Base-by-base conservation (phyloP, 2,113 vertebrate species). In the Nipponia nippon region DNA sequence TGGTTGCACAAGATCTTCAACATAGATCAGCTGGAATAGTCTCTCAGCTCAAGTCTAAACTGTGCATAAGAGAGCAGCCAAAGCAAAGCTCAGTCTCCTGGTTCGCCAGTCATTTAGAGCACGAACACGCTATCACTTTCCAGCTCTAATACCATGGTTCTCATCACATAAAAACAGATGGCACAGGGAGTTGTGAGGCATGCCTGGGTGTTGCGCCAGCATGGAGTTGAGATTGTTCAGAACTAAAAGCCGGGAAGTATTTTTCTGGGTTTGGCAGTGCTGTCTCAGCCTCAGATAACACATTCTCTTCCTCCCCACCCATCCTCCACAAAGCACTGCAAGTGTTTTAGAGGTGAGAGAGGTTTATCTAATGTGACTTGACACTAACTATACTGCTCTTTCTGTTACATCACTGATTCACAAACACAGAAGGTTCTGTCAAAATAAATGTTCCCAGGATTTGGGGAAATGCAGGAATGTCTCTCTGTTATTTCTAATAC, bases 191-290 rank as follows among this genome's bases (percentile, higher is more conserved):
- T 34, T 3, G 6, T 63, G 70, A 88, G 62, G 58, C 75, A 72
- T 49, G 52, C 52, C 70, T 59, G 73, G 22, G 13, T 85, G 20
- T n/a, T 63, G 29, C 30, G 56, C 26, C 78, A 85, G 50, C 32
- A n/a, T 3, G 16, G 53, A 71, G 65, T 4, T n/a, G 56, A 42
- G 56, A 71, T 52, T 0, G 0, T 52, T 87, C 61, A 76, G 47
- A 87, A 34, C 23, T 55, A 85, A 92, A 85, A 79, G 10, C n/a
- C 21, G 16, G 46, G 15, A 82, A 85, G 56, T 59, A n/a, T 61
- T 91, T 89, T 75, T 59, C 82, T 79, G 70, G 42, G n/a, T 87
- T 94, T 91, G 75, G 79, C 75, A 93, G 27, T 27, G 56, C 49
- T 90, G 61, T 88, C 53, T 85, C 85, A 85, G 75, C 34, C 88